Conservation (phyloP, 2,888 invertebrate genomes). For the Pseudanteris insignis region DNA sequence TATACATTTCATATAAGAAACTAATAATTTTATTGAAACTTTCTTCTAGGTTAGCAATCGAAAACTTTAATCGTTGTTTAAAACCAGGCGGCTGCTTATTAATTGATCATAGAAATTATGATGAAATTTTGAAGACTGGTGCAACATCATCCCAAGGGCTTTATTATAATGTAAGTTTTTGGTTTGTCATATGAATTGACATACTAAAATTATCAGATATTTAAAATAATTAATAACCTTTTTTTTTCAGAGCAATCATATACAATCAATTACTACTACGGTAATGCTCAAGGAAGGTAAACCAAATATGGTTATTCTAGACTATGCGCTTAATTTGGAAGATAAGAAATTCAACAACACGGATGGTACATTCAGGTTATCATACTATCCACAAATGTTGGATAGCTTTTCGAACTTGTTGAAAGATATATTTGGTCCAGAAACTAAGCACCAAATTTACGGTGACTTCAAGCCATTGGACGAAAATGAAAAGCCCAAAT, state of each 20-base stretch:
- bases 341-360: slow-evolving; percentile 59
- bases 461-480: slow-evolving; percentile 82
- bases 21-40: too few relatives aligned
- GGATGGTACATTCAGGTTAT: slow-evolving; percentile 78
- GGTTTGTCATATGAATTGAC: too few relatives aligned
- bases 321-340: slow-evolving; percentile 75
- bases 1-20: too few relatives aligned
- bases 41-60: slow-evolving; percentile 72
- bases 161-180: slow-evolving; percentile 89
- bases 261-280: slow-evolving; percentile 85
- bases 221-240: too few relatives aligned
- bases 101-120: slow-evolving; percentile 91
- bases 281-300: slow-evolving; percentile 82
- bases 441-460: slow-evolving; percentile 76
- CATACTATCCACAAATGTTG: slow-evolving; percentile 87
- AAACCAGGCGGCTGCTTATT: slow-evolving; percentile 86
- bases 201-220: too few relatives aligned
- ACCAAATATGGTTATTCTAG: slow-evolving; percentile 81
- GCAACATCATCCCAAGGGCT: slow-evolving; percentile 83
- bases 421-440: slow-evolving; percentile 74
- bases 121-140: slow-evolving; percentile 80
- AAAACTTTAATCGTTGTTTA: slow-evolving; percentile 83
- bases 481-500: slow-evolving; percentile 75
- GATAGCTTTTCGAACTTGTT: slow-evolving; percentile 77
- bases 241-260: slow-evolving; percentile 76